Evolutionary conservation across 1,140 invertebrate species (phyloP), one percentile per base, ranked within the genome.

Genomic region (Stratiolaelaps scimitus): DNA sequence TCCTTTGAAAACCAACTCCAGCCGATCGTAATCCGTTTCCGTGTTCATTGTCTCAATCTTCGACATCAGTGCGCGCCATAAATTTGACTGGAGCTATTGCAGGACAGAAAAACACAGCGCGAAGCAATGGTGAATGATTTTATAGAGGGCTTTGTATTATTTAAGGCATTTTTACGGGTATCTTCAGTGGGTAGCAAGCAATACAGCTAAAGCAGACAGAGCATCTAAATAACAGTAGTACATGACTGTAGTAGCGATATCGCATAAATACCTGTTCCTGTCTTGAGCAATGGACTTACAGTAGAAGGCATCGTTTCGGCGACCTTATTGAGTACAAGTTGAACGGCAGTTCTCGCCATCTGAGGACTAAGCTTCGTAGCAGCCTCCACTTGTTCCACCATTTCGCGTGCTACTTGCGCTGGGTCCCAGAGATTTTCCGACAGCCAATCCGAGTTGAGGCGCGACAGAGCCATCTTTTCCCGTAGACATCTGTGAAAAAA

Each of bases 1-100:
- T 70, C 89, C 83, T 40, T 80, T 81, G 68, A 93, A 85, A 65
- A 91, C 84, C 48, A 84, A 82, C 75, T 84, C 83, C 72, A 94
- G 78, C 30, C 85, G 80, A 67, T 84, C 81, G 7, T 86, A 84
- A 77, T 92, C 89, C 17, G 86, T 83, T 0, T 85, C 87, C 13
- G 46, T 64, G 48, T 46, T 69, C 7, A 67, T 29, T 23, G 53
- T 60, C 10, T 60, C 53, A 23, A 60, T 69, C 66, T 34, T 65
- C 45, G 13, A 65, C 43, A 64, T 47, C 64, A 64, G 44, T 34
- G 65, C 64, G 66, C 68, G 72, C 72, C 71, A 71, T 69, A 29
- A 66, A 40, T 13, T 71, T 47, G 17, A 72, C 44, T 68, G 44
- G n/a, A 67, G 67, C 30, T 68, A 45, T 34, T 20, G 64, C 10